Base-by-base conservation (phyloP, 2,113 vertebrate species). In the Sisor rabdophorus region DNA sequence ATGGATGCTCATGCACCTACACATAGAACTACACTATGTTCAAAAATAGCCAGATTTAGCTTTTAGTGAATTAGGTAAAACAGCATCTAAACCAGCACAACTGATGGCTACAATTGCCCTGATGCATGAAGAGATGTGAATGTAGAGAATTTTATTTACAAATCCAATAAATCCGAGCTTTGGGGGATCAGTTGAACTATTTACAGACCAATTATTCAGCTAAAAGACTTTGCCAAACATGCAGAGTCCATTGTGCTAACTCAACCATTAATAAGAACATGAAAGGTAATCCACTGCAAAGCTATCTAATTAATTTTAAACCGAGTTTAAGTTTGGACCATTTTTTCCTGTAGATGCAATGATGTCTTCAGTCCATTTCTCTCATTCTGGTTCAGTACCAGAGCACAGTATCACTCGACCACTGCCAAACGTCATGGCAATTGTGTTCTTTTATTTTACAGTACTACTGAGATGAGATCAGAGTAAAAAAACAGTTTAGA, bases 401-500 rank as follows among this genome's bases (percentile, higher is more conserved):
- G 40, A 58, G 11, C 24, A 24, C 26, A 28, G 24, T 44, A 70
- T 75, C 60, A 50, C 56, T 60, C 19, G 20, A 28, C 19, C 26
- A 28, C 36, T 72, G 74, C 30, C 55, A 67, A 73, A 76, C 26
- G 52, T 58, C 55, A 47, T 67, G n/a, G 68, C 20, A 60, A 28
- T 60, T 73, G 71, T 77, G 75, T 20, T 59, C 24, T 68, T 26
- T 36, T 36, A 16, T 52, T 50, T 69, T 50, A 67, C 20, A 5
- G 19, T 77, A 15, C 28, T 44, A 44, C 56, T 65, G 44, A 40
- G 53, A 61, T 77, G 79, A 44, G 40, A 44, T 73, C 74, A 72
- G 53, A 67, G 60, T 72, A 74, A 80, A 50, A n/a, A 48, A 77
- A 80, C 67, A 74, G 74, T 24, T 60, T 36, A 61, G 56, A 60